Evolutionary conservation across 2,797 vertebrate species (phyloP).

Genomic region (Tokudaia tokunoshimensis): DNA sequence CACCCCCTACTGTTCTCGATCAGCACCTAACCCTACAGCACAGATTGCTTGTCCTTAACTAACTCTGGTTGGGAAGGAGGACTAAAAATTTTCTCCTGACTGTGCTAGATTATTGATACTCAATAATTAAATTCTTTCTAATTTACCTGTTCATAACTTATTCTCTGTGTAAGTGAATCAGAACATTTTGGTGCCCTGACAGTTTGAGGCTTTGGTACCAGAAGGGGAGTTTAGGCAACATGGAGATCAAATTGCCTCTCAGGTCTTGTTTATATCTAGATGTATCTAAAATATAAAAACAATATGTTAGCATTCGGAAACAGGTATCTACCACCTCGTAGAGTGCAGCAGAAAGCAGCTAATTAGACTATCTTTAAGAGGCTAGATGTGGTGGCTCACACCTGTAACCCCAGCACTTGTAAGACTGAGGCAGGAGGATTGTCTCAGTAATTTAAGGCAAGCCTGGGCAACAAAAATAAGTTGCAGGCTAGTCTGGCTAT

Average conservation of each 20-base stretch:
- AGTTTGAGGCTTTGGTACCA: not conserved
- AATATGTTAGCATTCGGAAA: not conserved
- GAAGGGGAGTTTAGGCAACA: not conserved
- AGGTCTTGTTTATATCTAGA: not conserved
- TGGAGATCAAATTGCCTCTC: not conserved
- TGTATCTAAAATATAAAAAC: not conserved
- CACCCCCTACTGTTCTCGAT: not conserved
- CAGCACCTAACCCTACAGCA: not conserved
- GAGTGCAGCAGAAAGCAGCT: not conserved
- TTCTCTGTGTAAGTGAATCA: not conserved
- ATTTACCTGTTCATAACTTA: not conserved
- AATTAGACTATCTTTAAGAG: not conserved
- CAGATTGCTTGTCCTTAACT: not conserved
- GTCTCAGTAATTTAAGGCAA: not conserved
- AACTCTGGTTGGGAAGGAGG: not conserved
- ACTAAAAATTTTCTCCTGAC: not conserved
- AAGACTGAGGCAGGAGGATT: not conserved
- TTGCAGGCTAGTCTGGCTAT: not conserved
- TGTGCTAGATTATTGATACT: not conserved
- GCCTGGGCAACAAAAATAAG: not conserved
- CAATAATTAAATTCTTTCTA: not conserved
- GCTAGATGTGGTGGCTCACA: not conserved
- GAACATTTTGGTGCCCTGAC: not conserved
- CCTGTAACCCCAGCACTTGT: not conserved
- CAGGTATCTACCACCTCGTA: not conserved